Conservation (phyloP, 2,888 invertebrate species). For the Parnassius glacialis region DNA sequence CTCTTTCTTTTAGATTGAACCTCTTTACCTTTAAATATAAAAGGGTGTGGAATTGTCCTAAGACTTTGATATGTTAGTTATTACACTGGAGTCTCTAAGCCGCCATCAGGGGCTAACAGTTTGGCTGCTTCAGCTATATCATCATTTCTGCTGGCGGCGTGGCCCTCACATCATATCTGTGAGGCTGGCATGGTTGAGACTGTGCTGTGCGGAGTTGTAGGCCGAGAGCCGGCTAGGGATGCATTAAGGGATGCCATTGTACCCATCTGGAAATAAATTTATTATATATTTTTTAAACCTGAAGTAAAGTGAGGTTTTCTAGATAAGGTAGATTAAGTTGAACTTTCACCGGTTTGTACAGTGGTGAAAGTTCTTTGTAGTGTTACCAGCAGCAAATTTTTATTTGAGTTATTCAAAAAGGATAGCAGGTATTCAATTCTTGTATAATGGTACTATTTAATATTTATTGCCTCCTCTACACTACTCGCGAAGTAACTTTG, state of each 20-base stretch:
- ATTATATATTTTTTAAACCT: not conserved
- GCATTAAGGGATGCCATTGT: conserved; percentile 95
- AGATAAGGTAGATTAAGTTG: no score
- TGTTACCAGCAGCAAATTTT: no score
- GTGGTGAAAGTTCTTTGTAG: no score
- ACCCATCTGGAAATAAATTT: conserved; percentile 85
- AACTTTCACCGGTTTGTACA: no score
- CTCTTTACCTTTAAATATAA: no score
- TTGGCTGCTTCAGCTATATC: conserved; percentile 31
- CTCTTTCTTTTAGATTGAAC: not conserved
- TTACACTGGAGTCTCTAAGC: conserved; percentile 52
- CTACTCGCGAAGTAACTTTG: no score
- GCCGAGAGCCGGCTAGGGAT: conserved; percentile 92
- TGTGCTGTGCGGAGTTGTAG: conserved; percentile 94
- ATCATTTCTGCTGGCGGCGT: conserved; percentile 28
- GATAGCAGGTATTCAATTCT: no score
- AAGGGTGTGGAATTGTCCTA: no score
- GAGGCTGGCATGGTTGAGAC: conserved; percentile 93
- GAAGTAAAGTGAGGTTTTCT: no score
- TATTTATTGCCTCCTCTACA: no score
- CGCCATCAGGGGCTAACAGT: conserved; percentile 36
- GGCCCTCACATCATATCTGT: conserved; percentile 67
- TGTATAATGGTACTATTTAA: no score
- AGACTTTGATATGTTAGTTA: not conserved
- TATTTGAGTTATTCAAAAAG: no score